Conservation (phyloP, 2,888 invertebrate genomes). For the Oscheius onirici region DNA sequence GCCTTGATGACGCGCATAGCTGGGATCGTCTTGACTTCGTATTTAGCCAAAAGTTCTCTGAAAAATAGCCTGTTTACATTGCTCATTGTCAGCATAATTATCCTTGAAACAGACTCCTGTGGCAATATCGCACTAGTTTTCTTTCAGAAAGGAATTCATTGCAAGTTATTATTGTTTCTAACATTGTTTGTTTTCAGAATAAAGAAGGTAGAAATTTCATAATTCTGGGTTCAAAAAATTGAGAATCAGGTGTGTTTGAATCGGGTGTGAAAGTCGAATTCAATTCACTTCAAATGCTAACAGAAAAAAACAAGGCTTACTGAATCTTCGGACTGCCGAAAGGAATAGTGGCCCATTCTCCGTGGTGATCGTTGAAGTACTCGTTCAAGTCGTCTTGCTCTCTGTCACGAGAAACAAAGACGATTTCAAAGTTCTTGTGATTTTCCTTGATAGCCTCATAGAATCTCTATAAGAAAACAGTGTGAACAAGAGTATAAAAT, state of each 20-base stretch:
- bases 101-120: no score
- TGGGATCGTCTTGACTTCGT: constrained; percentile 72
- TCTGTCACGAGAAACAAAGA: constrained; percentile 68
- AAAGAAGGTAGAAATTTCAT: no score
- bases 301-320: constrained; percentile 41
- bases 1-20: constrained; percentile 73
- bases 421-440: constrained; percentile 66
- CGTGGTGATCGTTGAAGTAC: constrained; percentile 67
- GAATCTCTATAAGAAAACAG: constrained; percentile 46
- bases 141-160: no score
- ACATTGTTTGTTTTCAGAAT: no score
- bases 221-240: not conserved
- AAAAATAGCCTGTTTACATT: constrained; percentile 11
- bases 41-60: constrained; percentile 57
- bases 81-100: no score
- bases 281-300: no score
- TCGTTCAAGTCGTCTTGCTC: constrained; percentile 57
- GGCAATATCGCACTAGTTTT: no score
- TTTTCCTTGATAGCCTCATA: constrained; percentile 61
- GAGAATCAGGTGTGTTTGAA: no score
- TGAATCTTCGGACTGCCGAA: constrained; percentile 64
- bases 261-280: no score
- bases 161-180: no score
- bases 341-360: constrained; percentile 64
- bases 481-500: not conserved